Evolutionary conservation across 1,140 invertebrate species (phyloP).

Genomic region (Chironomus striatipennis): DNA sequence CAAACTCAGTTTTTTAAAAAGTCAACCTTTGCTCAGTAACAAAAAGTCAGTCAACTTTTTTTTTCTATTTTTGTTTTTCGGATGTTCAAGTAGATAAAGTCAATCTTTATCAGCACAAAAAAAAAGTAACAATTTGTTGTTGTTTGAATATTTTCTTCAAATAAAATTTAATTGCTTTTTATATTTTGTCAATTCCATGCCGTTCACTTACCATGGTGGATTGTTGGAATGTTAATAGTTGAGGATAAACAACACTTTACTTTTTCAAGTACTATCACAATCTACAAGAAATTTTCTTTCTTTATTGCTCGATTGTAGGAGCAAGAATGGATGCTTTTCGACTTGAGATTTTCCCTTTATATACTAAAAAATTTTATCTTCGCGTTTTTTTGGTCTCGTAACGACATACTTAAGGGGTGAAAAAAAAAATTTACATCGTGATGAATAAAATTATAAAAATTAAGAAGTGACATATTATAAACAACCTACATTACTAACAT

Average conservation of each 20-base stretch:
- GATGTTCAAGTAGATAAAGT: no score
- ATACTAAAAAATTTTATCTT: not conserved
- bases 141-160: not conserved
- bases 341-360: not conserved
- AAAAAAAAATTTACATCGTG: no score
- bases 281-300: not conserved
- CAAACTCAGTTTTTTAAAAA: no score
- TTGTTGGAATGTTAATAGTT: not conserved
- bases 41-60: no score
- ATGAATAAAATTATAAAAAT: no score
- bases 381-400: not conserved
- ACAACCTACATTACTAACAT: no score
- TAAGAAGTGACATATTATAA: no score
- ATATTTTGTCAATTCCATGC: not conserved
- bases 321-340: not conserved
- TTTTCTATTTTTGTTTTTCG: no score
- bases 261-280: not conserved
- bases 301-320: conserved; percentile 19
- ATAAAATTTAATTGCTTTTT: not conserved
- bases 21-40: no score
- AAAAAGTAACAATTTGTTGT: no score
- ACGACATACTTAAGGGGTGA: no score
- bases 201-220: not conserved
- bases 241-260: not conserved
- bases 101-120: no score